Evolutionary conservation across 2,888 invertebrate species (phyloP).

Genomic region (Sylvicola cinctus): DNA sequence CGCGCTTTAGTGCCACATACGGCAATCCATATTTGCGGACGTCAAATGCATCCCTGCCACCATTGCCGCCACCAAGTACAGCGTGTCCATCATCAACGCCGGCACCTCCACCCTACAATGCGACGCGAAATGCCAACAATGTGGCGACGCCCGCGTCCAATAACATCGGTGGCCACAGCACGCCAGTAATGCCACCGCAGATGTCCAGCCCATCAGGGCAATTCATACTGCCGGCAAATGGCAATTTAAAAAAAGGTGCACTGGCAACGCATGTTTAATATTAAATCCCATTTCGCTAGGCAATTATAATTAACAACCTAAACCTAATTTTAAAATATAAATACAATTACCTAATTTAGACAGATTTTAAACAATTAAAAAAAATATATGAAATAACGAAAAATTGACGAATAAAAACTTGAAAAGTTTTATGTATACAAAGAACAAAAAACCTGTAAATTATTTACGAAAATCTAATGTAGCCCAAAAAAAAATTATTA

Average conservation of each 20-base stretch:
- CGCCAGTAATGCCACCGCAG: constrained; percentile 52
- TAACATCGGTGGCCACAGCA: constrained; percentile 42
- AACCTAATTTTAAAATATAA: too few species aligned
- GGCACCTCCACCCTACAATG: constrained; percentile 56
- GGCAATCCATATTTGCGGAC: constrained; percentile 72
- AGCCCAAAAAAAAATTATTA: too few species aligned
- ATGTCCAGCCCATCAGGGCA: constrained; percentile 24
- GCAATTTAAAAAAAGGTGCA: constrained; percentile 26
- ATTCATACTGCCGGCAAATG: constrained; percentile 25
- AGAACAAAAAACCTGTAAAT: too few species aligned
- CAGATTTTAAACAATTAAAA: too few species aligned
- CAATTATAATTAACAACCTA: constrained; percentile 3
- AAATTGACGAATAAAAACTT: too few species aligned
- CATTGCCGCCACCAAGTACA: constrained; percentile 37
- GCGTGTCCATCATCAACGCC: constrained; percentile 61
- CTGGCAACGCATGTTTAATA: constrained; percentile 41
- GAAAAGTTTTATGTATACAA: too few species aligned
- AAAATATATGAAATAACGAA: too few species aligned
- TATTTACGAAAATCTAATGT: too few species aligned
- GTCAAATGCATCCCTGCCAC: constrained; percentile 31
- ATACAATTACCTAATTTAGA: too few species aligned
- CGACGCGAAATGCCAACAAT: constrained; percentile 35
- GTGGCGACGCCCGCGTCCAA: constrained; percentile 16
- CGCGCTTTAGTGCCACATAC: constrained; percentile 72
- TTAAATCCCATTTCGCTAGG: too few species aligned